Conservation (phyloP, 2,888 invertebrate genomes). For the Rapana venosa region DNA sequence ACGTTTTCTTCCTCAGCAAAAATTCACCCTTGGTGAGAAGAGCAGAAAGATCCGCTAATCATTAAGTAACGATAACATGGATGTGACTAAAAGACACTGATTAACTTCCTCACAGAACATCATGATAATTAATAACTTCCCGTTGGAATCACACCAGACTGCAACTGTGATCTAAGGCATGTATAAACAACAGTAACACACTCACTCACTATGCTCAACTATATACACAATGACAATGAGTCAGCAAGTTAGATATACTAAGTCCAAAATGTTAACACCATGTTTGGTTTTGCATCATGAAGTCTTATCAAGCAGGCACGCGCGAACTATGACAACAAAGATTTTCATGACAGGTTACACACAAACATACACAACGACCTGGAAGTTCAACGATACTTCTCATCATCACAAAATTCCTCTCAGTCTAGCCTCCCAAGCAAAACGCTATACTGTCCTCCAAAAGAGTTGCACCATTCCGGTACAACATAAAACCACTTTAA, state of each 20-base stretch:
- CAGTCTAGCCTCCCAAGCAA: no score
- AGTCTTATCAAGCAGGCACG: neutral
- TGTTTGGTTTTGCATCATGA: neutral
- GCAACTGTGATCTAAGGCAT: neutral
- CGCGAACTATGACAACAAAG: neutral
- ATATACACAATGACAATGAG: neutral
- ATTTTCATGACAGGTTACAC: neutral
- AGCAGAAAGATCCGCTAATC: neutral
- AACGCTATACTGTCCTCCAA: no score
- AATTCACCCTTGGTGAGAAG: neutral
- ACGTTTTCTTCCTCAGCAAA: neutral
- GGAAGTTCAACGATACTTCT: neutral
- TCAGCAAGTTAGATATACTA: neutral
- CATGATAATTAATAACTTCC: no score
- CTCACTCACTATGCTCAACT: neutral
- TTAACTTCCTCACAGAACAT: no score
- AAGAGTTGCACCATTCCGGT: no score
- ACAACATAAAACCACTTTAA: no score
- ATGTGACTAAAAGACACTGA: no score
- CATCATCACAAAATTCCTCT: neutral
- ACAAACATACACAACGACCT: neutral
- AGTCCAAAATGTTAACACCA: neutral
- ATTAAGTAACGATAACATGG: no score
- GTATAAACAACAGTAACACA: neutral
- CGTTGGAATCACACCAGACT: neutral